Base-by-base conservation (phyloP, 2,113 vertebrate genomes). In the Mormyrus iriodes region DNA sequence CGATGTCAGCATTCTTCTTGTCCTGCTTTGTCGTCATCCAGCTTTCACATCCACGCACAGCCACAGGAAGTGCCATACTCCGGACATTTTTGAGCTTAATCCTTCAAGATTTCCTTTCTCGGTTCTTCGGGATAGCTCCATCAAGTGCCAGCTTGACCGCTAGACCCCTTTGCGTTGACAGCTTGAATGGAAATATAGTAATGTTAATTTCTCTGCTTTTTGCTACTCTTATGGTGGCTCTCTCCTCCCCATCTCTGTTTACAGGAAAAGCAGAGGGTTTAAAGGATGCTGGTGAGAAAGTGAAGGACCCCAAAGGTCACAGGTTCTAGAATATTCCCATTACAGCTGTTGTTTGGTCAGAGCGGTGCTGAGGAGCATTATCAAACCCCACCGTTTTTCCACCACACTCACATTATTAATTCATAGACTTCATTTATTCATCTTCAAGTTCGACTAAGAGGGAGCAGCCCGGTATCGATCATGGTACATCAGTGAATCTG, bases 341-440 rank as follows among this genome's bases (percentile, higher is more conserved):
- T 3, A 49, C 44, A 46, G 82, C 82, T 84, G n/a, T 49, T 46
- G 82, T 51, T 85, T 49, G 46, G 83, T 48, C 10, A 48, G 83
- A 49, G 48, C 48, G 5, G 13, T 1, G 46, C 19, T n/a, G n/a
- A 49, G 46, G 83, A 85, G n/a, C 9, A n/a, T 84, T n/a, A n/a
- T 49, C 39, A 27, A 76, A 76, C n/a, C 15, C 48, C 73, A 21
- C 39, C 17, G 21, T 21, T 84, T 49, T n/a, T 46, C 3, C 82
- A 1, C 83, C 44, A 13, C 44, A 51, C 44, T 85, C 83, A 12
- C 83, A 85, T 85, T 85, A 49, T 85, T 85, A 85, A 85, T 85
- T 85, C 44, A 85, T 85, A 10, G 83, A 27, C 48, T 85, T 85
- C 83, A n/a, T 85, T 85, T 85, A 48, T 48, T 48, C 83, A 27